A percentile compares a stretch with the other conserved stretches of the same genome.
Conservation (phyloP, 2,113 vertebrate species). For the Apteryx mantelli region DNA sequence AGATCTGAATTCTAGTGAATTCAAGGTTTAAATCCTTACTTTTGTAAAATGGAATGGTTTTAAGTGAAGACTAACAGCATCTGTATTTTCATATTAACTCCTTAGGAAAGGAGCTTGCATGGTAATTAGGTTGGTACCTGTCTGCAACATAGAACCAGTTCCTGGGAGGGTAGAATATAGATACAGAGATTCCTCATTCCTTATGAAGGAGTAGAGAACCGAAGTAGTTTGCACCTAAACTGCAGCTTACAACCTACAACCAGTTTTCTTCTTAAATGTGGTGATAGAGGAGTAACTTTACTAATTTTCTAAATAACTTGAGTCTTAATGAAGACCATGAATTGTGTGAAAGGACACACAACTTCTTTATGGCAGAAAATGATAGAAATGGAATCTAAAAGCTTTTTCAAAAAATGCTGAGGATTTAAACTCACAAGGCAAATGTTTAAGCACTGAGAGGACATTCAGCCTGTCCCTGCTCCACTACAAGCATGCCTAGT, state of each 20-base stretch:
- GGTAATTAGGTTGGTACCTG: background rate
- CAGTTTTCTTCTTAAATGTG: background rate
- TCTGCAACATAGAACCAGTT: background rate
- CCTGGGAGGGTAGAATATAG: fast-evolving
- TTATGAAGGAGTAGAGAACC: background rate
- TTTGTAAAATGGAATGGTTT: background rate
- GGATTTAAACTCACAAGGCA: background rate
- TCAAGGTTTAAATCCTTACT: background rate
- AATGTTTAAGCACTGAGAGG: fast-evolving
- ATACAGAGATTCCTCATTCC: background rate
- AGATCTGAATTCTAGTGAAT: background rate
- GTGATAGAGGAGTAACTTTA: background rate
- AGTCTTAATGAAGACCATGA: background rate
- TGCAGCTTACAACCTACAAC: background rate
- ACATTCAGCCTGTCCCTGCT: background rate
- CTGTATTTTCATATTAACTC: background rate
- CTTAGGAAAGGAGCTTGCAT: background rate
- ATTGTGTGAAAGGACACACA: background rate
- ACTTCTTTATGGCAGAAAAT: background rate
- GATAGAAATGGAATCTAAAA: background rate
- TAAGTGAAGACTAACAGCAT: background rate
- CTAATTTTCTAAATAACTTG: background rate
- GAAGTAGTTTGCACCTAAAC: background rate
- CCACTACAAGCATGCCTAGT: background rate
- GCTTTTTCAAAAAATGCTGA: background rate